phyloP scores from a whole-genome alignment of 2,113 vertebrate genomes.

The Lonchura striata region DNA sequence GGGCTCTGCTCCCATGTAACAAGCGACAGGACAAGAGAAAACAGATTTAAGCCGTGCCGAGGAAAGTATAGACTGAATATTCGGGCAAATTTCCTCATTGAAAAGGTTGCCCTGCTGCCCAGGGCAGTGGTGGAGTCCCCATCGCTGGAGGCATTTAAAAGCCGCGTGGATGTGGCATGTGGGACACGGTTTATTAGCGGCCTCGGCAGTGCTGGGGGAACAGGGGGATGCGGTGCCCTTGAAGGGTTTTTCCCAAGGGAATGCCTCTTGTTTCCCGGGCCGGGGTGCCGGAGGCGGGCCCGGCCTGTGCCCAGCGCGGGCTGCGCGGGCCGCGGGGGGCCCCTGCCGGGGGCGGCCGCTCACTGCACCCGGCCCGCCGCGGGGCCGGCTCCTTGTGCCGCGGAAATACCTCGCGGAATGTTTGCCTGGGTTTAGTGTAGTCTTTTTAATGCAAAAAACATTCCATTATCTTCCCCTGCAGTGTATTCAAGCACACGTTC shows the following conservation, averaged over 20 bases:
- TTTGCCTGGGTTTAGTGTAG: background rate
- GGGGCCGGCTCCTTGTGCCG: rapidly evolving
- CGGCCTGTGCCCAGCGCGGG: background rate
- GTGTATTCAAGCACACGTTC: background rate
- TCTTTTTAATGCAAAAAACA: background rate
- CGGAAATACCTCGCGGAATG: background rate
- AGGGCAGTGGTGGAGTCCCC: too few relatives aligned
- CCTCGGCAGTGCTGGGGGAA: background rate
- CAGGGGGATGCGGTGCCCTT: background rate
- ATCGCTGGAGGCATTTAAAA: background rate
- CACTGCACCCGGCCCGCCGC: background rate
- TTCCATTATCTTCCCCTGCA: rapidly evolving
- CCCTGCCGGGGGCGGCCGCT: background rate
- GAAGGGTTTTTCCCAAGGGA: background rate
- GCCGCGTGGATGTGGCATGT: background rate
- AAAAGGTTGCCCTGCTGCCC: too few relatives aligned
- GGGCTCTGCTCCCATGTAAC: background rate
- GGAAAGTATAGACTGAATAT: background rate
- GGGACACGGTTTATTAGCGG: background rate
- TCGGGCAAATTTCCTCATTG: background rate
- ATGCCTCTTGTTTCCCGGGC: rapidly evolving
- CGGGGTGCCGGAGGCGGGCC: background rate
- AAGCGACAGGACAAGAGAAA: background rate
- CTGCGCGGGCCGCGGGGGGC: background rate
- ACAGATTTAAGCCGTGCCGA: background rate